Percentiles rank a stretch among this genome's conserved stretches.
These are phyloP conservation scores for Pantherophis guttatus DNA, from an alignment of 2,113 vertebrate genomes.

Conservation along the genomic window DNA sequence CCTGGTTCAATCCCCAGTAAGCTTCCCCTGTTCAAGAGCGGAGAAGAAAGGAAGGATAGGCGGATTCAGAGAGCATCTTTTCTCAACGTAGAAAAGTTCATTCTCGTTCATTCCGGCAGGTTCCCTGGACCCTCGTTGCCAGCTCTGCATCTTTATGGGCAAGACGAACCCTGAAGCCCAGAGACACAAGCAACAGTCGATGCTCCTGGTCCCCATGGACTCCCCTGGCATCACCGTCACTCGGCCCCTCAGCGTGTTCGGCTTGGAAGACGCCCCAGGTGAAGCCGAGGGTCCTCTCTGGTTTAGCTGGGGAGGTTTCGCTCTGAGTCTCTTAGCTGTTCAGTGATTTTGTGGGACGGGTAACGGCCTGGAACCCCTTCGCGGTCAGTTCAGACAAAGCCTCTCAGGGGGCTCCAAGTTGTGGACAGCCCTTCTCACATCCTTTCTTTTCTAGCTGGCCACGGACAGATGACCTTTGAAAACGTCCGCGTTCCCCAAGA, in stretches of 20 bases:
- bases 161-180: slow-evolving; percentile 61
- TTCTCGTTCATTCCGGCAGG: slow-evolving; percentile 41
- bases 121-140: slow-evolving; percentile 60
- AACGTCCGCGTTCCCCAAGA: slow-evolving; percentile 62
- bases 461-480: slow-evolving; percentile 63
- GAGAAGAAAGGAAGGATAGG: background rate
- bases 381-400: background rate
- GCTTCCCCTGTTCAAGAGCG: too few relatives aligned
- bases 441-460: slow-evolving; percentile 56
- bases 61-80: background rate
- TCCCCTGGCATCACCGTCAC: slow-evolving; percentile 55
- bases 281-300: background rate
- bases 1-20: background rate
- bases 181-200: slow-evolving; percentile 60
- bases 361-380: background rate
- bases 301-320: background rate
- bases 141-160: slow-evolving; percentile 67
- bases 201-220: slow-evolving; percentile 66
- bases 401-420: background rate
- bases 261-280: slow-evolving; percentile 55
- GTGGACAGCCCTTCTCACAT: background rate
- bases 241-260: slow-evolving; percentile 52
- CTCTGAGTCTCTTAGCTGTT: too few relatives aligned
- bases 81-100: background rate
- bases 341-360: too few relatives aligned